Evolutionary conservation across 2,797 vertebrate genomes (phyloP), one percentile per base, ranked within the genome.

Genomic region (Acrocephalus scirpaceus): DNA sequence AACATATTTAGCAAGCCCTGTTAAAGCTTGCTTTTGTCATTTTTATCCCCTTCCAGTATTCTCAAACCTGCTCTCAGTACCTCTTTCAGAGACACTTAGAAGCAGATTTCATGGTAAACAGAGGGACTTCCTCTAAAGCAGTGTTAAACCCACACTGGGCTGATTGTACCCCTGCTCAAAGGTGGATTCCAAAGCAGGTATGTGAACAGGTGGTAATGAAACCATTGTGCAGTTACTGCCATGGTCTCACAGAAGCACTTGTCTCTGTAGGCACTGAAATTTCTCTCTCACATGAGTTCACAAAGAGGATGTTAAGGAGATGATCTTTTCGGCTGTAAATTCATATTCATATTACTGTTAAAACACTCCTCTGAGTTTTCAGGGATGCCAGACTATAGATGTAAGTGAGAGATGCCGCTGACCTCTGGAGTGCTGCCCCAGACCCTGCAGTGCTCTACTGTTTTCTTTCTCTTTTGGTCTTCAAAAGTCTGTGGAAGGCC

Each of bases 151-250:
- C 26, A 45, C 51, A 44, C 17, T 32, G 56, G 27, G 17, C 30
- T 83, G 60, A 23, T 19, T 20, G 25, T 65, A 45, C 16, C 15
- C 19, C 16, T 51, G 20, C 36, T 53, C 13, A 32, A 47, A 71
- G 45, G 36, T 23, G 5, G 8, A 17, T 66, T 86, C n/a, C 19
- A 76, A 57, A 50, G 40, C 34, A 29, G 26, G 17, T 13, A 1
- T 1, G 1, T 40, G 71, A 48, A 36, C 38, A 36, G 6, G 45
- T 0, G 0, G 14, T 32, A 30, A 47, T 13, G 10, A 65, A 92
- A 76, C 6, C 30, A 54, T 64, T 85, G 30, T 61, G 30, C 57
- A 58, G 26, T 29, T 62, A 44, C 53, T 1, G 0, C 56, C 47
- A 1, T 9, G 9, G 11, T 56, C 67, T 88, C n/a, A 42, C 20